A percentile compares a stretch with the other conserved stretches of the same genome.
Conservation (phyloP, 2,113 vertebrate genomes). For the Syrmaticus mikado region DNA sequence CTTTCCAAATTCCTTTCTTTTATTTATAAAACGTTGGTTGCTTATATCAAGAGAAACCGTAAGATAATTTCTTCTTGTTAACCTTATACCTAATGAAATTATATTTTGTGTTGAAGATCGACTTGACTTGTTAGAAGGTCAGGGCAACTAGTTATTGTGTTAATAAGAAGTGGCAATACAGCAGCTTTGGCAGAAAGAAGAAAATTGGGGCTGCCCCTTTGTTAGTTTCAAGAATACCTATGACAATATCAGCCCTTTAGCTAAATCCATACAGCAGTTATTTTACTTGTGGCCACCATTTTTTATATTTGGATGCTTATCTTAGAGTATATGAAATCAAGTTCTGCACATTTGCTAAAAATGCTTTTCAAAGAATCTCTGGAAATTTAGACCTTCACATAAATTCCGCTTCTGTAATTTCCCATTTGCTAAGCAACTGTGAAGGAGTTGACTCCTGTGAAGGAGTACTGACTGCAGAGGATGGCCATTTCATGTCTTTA, state of each 20-base stretch:
- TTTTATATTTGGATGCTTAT: neutral
- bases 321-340: neutral
- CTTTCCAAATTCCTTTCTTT: neutral
- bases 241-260: neutral
- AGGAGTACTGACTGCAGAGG: accelerated
- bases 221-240: neutral
- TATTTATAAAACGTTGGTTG: neutral
- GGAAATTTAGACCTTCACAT: neutral
- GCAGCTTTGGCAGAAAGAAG: neutral
- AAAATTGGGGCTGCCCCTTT: neutral
- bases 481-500: neutral
- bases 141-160: neutral
- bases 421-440: neutral
- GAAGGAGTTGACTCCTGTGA: neutral
- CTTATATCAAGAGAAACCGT: neutral
- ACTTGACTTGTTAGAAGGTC: neutral
- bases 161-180: neutral
- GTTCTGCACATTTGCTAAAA: neutral
- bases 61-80: neutral
- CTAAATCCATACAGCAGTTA: neutral
- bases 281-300: neutral
- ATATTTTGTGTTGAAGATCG: neutral
- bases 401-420: neutral
- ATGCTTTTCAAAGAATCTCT: neutral
- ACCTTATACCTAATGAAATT: neutral